phyloP scores from a whole-genome alignment of 2,113 vertebrate genomes.

The Mormyrus iriodes region DNA sequence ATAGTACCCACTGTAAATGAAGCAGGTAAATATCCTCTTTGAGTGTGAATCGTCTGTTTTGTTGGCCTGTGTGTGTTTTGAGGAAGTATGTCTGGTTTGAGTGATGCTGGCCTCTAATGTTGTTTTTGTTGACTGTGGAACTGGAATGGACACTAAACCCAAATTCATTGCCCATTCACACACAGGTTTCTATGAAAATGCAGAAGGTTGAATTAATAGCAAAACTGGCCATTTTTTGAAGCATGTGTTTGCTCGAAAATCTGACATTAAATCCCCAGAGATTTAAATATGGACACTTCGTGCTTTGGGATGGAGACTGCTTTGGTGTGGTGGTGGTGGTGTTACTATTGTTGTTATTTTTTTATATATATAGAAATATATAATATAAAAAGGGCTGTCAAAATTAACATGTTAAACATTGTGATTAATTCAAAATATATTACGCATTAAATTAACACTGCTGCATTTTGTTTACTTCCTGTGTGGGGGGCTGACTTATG shows the following conservation, averaged over 20 bases:
- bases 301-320: neutral
- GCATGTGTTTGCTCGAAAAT: neutral
- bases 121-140: neutral
- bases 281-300: neutral
- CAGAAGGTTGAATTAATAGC: neutral
- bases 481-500: too few species aligned
- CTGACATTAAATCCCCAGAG: neutral
- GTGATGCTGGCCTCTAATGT: neutral
- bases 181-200: neutral
- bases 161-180: neutral
- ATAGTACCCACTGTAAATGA: neutral
- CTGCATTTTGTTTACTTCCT: neutral
- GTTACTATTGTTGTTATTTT: neutral
- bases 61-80: neutral
- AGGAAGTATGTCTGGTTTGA: slow-evolving; percentile 12
- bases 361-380: neutral
- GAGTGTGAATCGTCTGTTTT: neutral
- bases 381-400: too few species aligned
- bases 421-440: neutral
- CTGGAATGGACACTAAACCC: neutral
- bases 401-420: neutral
- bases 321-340: neutral
- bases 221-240: neutral
- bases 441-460: neutral
- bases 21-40: neutral